phyloP scores from a whole-genome alignment of 23 tunicate species.

The Styela clava region DNA sequence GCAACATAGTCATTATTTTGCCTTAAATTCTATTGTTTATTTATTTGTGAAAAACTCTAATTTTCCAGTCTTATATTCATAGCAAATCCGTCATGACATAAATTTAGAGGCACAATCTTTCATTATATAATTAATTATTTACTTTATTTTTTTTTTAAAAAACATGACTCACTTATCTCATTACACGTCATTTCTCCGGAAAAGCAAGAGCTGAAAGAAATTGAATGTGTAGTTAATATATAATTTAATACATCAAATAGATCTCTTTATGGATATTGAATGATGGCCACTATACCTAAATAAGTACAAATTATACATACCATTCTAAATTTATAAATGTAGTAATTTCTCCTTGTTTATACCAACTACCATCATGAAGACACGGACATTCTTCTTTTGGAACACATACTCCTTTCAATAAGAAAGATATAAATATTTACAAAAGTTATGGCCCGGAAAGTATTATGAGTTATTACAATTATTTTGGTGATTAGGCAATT shows the following conservation, averaged over 20 bases:
- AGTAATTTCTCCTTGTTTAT: constrained; percentile 26
- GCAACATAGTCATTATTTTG: background rate
- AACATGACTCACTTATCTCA: constrained; percentile 17
- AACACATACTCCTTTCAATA: constrained; percentile 33
- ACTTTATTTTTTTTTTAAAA: too few relatives aligned
- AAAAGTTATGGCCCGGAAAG: too few relatives aligned
- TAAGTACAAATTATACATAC: constrained; percentile 14
- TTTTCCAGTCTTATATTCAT: background rate
- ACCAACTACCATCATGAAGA: constrained; percentile 35
- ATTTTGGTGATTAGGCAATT: too few relatives aligned
- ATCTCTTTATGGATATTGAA: too few relatives aligned
- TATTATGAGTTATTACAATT: too few relatives aligned
- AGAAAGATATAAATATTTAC: too few relatives aligned
- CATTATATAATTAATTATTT: too few relatives aligned
- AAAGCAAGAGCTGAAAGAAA: constrained; percentile 36
- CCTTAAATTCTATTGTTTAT: background rate
- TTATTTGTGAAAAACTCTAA: background rate
- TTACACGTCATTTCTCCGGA: constrained; percentile 34
- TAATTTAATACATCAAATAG: too few relatives aligned
- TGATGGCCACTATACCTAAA: too few relatives aligned
- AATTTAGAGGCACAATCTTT: too few relatives aligned
- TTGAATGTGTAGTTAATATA: too few relatives aligned
- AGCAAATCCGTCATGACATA: too few relatives aligned
- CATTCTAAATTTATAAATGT: constrained; percentile 27
- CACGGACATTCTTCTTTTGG: constrained; percentile 34